These are phyloP conservation scores for Drosophila truncata DNA, from an alignment of 1,140 invertebrate species.

Conservation along the genomic window DNA sequence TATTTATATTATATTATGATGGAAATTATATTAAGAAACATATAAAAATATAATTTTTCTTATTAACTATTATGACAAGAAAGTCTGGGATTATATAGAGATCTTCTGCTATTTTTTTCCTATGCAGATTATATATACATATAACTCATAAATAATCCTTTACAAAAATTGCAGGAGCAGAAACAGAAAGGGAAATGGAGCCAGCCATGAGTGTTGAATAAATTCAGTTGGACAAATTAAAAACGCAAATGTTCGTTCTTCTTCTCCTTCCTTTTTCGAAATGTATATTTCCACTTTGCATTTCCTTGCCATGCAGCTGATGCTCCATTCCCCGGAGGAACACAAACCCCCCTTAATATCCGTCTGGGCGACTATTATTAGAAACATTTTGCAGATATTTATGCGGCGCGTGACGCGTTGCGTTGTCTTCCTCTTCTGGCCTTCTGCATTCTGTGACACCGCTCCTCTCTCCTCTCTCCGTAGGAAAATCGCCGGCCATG, in stretches of 20 bases:
- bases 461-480: not conserved
- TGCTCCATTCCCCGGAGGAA: slow-evolving; percentile 21
- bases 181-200: not conserved
- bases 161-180: slow-evolving; percentile 46
- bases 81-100: not conserved
- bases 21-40: not conserved
- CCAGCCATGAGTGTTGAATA: slow-evolving; percentile 70
- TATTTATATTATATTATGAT: no score
- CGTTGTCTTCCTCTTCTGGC: slow-evolving; percentile 11
- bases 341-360: slow-evolving; percentile 23
- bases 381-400: slow-evolving; percentile 77
- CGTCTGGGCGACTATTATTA: slow-evolving; percentile 68
- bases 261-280: not conserved
- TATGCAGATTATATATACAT: not conserved
- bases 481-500: slow-evolving; percentile 14
- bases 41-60: no score
- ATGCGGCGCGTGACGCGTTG: slow-evolving; percentile 67
- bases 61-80: no score
- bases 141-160: slow-evolving; percentile 58
- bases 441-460: not conserved
- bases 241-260: slow-evolving; percentile 45
- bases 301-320: slow-evolving; percentile 46
- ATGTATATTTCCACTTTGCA: slow-evolving; percentile 29
- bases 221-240: slow-evolving; percentile 73
- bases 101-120: not conserved